Conservation (phyloP, 2,113 vertebrate genomes). For the Lepisosteus oculatus region DNA sequence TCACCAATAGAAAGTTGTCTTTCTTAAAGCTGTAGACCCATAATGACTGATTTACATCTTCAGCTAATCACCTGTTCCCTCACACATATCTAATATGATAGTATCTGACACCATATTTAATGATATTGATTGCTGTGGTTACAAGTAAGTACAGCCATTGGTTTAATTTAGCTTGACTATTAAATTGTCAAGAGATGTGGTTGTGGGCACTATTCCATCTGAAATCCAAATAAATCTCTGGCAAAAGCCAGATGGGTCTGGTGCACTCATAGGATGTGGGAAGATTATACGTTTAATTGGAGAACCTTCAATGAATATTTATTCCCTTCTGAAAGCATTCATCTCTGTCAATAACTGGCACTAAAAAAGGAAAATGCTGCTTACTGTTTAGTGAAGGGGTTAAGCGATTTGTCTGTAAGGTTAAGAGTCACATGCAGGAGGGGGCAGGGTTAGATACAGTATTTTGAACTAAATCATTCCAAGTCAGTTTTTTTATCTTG, state of each 20-base stretch:
- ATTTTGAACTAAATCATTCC: too few species aligned
- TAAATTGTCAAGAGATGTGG: constrained; percentile 49
- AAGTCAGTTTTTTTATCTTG: too few species aligned
- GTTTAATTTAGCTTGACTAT: constrained; percentile 56
- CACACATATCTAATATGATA: constrained; percentile 42
- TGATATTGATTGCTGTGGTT: constrained; percentile 49
- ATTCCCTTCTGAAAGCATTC: constrained; percentile 62
- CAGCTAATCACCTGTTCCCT: constrained; percentile 42
- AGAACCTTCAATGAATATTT: constrained; percentile 59
- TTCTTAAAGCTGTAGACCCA: constrained; percentile 25
- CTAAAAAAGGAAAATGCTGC: constrained; percentile 9
- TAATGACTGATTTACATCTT: constrained; percentile 26
- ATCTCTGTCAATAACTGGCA: constrained; percentile 63
- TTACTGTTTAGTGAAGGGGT: too few species aligned
- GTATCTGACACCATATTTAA: constrained; percentile 38
- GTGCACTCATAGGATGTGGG: constrained; percentile 27
- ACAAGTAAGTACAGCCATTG: constrained; percentile 38
- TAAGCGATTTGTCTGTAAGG: too few species aligned
- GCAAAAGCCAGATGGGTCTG: constrained; percentile 40
- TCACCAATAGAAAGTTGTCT: constrained; percentile 25
- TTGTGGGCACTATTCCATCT: constrained; percentile 46
- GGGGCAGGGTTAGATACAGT: too few species aligned
- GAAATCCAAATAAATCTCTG: constrained; percentile 45
- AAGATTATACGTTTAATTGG: constrained; percentile 48
- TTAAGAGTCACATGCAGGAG: too few species aligned